phyloP scores from a whole-genome alignment of 1,140 invertebrate species.

The Nephila pilipes region DNA sequence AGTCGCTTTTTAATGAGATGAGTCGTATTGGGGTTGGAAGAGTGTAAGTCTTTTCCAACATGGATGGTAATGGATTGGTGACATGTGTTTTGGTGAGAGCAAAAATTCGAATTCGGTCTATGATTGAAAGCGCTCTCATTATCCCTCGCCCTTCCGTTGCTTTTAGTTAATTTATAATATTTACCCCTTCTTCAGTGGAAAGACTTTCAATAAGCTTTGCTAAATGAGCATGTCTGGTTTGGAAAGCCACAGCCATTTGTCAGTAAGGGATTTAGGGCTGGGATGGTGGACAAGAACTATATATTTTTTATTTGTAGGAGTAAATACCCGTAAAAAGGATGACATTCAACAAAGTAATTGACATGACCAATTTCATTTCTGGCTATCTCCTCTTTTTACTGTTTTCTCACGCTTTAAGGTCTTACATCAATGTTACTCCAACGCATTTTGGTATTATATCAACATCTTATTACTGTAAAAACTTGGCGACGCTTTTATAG shows the following conservation, averaged over 20 bases:
- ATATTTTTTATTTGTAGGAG: background rate
- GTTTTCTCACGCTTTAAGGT: background rate
- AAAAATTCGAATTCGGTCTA: background rate
- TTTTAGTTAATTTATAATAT: background rate
- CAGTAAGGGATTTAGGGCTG: background rate
- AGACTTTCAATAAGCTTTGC: background rate
- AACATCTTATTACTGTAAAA: too few relatives aligned
- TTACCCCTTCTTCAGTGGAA: background rate
- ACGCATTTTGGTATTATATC: too few relatives aligned
- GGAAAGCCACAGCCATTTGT: background rate
- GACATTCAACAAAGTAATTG: background rate
- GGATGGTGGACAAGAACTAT: background rate
- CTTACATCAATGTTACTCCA: too few relatives aligned
- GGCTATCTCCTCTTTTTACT: background rate
- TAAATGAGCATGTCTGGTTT: background rate
- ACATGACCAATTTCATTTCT: background rate
- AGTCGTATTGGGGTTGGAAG: background rate
- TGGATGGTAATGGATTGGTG: slow-evolving; percentile 23
- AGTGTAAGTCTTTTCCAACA: background rate
- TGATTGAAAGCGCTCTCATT: slow-evolving; percentile 33
- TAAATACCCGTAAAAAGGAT: background rate
- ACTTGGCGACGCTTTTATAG: too few relatives aligned
- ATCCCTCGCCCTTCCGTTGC: background rate
- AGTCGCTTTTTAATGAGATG: background rate
- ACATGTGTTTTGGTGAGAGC: slow-evolving; percentile 6